Evolutionary conservation across 2,888 invertebrate species (phyloP), one percentile per base, ranked within the genome.

Genomic region (Nymphalis c-album): DNA sequence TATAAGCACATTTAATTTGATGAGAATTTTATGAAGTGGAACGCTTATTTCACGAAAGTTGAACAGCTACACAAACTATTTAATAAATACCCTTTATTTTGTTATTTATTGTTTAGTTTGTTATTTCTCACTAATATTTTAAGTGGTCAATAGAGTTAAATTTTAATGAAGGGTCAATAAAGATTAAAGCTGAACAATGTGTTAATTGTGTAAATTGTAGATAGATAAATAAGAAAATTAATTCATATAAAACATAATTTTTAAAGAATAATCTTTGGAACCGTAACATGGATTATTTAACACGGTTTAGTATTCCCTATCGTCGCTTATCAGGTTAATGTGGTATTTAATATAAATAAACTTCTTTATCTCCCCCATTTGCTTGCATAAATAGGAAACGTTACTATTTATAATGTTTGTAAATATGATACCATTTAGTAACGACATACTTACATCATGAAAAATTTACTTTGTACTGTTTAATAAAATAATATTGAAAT

Each of bases 291-390:
- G 55, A 35, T 17, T 55, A 31, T 55, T 13, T 17, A 17, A 31
- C 35, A 53, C 22, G 17, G 20, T 55, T 63, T 48, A 63, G 16
- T 18, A 59, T 59, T 4, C 20, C 51, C 13, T 35, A 17, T 18
- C n/a, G 20, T 45, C 40, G 17, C 35, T 18, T 64, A 40, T 31
- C 57, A 53, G 40, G 46, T 22, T 22, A 40, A 35, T 58, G 8
- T 64, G 40, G 6, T 64, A 59, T 59, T 47, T 13, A 26, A 58
- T n/a, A 26, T 58, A 46, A n/a, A n/a, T 59, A 60, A 20, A 55
- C 31, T 46, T 5, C 26, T 55, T 65, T 65, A 65, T 65, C 65
- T 65, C 65, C 65, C 65, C 65, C 46, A 48, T 20, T 65, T 60
- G 45, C 53, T 60, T 65, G 53, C 7, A 60, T 55, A 55, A 46